Base-by-base conservation (phyloP, 1,140 invertebrate species). In the Choristoneura fumiferana region DNA sequence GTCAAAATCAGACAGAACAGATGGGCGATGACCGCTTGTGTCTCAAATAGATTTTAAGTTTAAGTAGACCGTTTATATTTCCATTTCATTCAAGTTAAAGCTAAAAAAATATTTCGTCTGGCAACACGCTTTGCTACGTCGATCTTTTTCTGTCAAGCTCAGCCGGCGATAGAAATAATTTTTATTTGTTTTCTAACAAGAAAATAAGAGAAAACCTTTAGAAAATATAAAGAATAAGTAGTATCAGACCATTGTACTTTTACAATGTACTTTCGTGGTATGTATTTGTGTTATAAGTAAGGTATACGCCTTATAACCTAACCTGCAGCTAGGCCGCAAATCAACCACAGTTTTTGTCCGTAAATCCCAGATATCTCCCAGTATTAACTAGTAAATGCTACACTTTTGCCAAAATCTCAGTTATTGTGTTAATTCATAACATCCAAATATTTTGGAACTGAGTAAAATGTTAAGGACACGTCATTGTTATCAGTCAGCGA, bases 91-190 rank as follows among this genome's bases (percentile, higher is more conserved):
- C n/a, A n/a, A n/a, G n/a, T n/a, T n/a, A n/a, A n/a, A n/a, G n/a
- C n/a, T n/a, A 14, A 39, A 39, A 8, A 8, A 17, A 4, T 49
- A 22, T 43, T 35, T 22, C 35, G 56, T n/a, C 9, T 58, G 33
- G 69, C 59, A 72, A 72, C 62, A 64, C 60, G 58, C n/a, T 43
- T 37, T 72, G 76, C 75, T 72, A 84, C 81, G 81, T 84, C 71
- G 76, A 71, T 69, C 17, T 55, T 63, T 71, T 69, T 69, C 65
- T 76, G 74, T 76, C 74, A 81, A 69, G 54, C n/a, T 15, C 39
- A 54, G 55, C 70, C 71, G 70, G 70, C 57, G 43, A 58, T 63
- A 29, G 29, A 37, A 55, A 38, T 49, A 33, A 13, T 49, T 49
- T 43, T 13, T 49, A 49, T 49, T 49, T 49, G 22, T 49, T 49